Conservation (phyloP, 2,797 vertebrate species). For the Eospalax fontanierii region DNA sequence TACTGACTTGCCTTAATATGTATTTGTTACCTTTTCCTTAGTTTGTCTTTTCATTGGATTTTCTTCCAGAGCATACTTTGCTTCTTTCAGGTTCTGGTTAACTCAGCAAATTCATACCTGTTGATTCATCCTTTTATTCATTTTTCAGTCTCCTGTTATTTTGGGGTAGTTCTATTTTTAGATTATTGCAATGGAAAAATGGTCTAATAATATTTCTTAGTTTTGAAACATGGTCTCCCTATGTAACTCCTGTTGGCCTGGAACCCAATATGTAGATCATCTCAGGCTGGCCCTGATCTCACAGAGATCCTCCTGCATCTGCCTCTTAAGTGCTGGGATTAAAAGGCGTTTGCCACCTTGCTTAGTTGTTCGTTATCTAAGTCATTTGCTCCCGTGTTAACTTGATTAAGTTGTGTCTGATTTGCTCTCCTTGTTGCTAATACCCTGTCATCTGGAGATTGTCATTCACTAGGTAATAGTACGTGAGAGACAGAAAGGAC, state of each 20-base stretch:
- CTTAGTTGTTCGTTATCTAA: neutral
- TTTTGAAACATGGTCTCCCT: too few relatives aligned
- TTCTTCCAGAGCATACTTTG: neutral
- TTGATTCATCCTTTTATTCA: slow-evolving; percentile 11
- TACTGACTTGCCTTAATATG: neutral
- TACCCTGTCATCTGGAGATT: neutral
- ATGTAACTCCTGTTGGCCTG: too few relatives aligned
- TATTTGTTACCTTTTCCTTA: neutral
- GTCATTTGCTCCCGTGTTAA: neutral
- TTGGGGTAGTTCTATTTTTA: neutral
- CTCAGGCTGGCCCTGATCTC: too few relatives aligned
- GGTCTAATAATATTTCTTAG: neutral
- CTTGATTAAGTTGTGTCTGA: neutral
- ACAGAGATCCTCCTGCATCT: too few relatives aligned
- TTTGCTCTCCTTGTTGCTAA: neutral
- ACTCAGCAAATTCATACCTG: neutral
- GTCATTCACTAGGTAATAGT: neutral
- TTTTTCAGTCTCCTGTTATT: slow-evolving; percentile 13
- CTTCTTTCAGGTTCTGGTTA: slow-evolving; percentile 50
- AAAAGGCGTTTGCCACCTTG: too few relatives aligned
- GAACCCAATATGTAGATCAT: too few relatives aligned
- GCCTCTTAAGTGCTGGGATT: too few relatives aligned
- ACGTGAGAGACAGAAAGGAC: neutral
- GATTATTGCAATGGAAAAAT: too few relatives aligned
- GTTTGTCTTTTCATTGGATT: slow-evolving; percentile 1